Evolutionary conservation across 2,113 vertebrate genomes (phyloP).

Genomic region (Peromyscus maniculatus): DNA sequence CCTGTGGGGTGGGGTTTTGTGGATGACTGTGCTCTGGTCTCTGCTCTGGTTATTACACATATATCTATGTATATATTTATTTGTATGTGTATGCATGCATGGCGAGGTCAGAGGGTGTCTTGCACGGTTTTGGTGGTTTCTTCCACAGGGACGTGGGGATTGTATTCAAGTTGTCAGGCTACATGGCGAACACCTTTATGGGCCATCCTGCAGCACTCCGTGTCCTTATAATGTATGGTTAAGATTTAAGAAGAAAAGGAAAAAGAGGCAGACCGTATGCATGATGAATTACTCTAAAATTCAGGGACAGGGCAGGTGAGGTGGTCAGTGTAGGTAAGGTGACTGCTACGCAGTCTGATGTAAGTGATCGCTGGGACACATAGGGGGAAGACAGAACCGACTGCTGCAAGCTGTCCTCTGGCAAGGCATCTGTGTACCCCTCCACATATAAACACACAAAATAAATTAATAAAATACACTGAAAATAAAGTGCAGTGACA

Average conservation of each 20-base stretch:
- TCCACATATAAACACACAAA: neutral
- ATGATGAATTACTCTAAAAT: conserved; percentile 29
- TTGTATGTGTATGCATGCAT: neutral
- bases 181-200: neutral
- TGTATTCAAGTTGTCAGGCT: neutral
- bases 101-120: neutral
- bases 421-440: neutral
- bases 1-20: neutral
- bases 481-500: neutral
- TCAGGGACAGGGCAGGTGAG: neutral
- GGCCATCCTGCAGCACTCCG: neutral
- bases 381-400: neutral
- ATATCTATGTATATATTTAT: neutral
- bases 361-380: neutral
- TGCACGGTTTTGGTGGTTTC: neutral
- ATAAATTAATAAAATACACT: neutral
- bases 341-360: neutral
- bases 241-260: neutral
- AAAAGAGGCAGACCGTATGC: neutral
- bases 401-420: neutral
- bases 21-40: neutral
- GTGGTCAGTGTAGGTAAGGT: neutral
- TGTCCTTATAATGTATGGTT: conserved; percentile 7
- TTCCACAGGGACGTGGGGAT: neutral
- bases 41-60: conserved; percentile 4